Evolutionary conservation across 2,888 invertebrate genomes (phyloP), one percentile per base, ranked within the genome.

Genomic region (Archips crataeganus): DNA sequence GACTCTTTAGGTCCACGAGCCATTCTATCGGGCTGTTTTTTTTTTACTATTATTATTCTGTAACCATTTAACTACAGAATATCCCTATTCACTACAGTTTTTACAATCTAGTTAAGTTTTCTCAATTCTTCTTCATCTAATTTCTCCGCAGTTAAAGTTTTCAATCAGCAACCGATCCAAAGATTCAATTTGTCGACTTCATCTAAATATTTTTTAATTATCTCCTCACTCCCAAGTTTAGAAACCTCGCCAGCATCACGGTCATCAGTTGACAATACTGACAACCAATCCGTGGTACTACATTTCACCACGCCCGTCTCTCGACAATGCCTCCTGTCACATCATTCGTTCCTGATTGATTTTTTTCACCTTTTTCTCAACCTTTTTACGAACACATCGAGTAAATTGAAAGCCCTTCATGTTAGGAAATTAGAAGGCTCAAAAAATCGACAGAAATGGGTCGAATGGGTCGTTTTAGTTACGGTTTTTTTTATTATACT

Each of bases 271-370:
- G 84, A 92, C 92, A 94, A 90, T 90, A 87, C 89, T 88, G 85
- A 90, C 87, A 89, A 85, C 75, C 84, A 84, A 85, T 91, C 91
- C 87, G 87, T 88, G 87, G 86, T 86, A 85, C 82, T 82, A 76
- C 84, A 80, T 88, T 92, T 91, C 80, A 88, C 88, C 81, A 92
- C 90, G 93, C 85, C 88, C 89, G 89, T 93, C 93, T 83, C 72
- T 75, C 75, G 75, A 94, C 93, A 94, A 94, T 87, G 79, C 57
- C 75, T 75, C 81, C 90, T 94, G 94, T 93, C 94, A 92, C 90
- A 88, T 86, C 81, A 84, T 77, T 83, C 88, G 84, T 84, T 87
- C 91, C 92, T 92, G 93, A 94, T 93, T 92, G 92, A 94, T 93
- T 94, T 94, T 94, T 92, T 92, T 93, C 65, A 42, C 8, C 49